phyloP scores from a whole-genome alignment of 2,113 vertebrate species.

The Rutilus rutilus region DNA sequence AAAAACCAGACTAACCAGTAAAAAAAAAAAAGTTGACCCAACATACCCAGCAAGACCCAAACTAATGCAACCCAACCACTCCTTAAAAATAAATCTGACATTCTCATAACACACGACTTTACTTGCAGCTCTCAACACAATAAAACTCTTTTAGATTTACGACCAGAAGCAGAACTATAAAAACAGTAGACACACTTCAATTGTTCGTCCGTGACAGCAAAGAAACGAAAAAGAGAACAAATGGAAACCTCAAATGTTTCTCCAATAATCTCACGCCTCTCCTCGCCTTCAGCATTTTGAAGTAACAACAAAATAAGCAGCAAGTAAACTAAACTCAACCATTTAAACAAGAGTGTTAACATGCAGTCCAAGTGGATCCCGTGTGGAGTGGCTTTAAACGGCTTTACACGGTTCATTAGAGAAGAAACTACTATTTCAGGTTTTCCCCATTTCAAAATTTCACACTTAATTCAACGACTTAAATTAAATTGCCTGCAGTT shows the following conservation, averaged over 20 bases:
- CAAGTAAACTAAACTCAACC: background rate
- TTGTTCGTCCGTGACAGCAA: background rate
- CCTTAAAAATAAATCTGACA: background rate
- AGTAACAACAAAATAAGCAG: background rate
- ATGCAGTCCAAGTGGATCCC: background rate
- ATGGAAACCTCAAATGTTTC: background rate
- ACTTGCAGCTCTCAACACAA: background rate
- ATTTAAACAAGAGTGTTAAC: background rate
- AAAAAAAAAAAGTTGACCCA: background rate
- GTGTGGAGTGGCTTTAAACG: background rate
- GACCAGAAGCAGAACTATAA: background rate
- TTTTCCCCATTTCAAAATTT: background rate
- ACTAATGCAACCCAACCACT: background rate
- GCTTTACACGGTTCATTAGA: background rate
- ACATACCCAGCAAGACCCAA: background rate
- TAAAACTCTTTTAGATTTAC: background rate
- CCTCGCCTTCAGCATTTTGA: background rate
- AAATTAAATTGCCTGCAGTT: background rate
- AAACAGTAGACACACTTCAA: background rate
- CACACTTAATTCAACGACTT: no score
- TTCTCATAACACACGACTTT: background rate
- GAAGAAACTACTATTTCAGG: background rate
- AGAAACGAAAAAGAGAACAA: background rate
- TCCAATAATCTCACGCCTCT: background rate
- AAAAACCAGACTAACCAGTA: slow-evolving; percentile 1